phyloP scores from a whole-genome alignment of 2,113 vertebrate species.

The Argyrosomus japonicus region DNA sequence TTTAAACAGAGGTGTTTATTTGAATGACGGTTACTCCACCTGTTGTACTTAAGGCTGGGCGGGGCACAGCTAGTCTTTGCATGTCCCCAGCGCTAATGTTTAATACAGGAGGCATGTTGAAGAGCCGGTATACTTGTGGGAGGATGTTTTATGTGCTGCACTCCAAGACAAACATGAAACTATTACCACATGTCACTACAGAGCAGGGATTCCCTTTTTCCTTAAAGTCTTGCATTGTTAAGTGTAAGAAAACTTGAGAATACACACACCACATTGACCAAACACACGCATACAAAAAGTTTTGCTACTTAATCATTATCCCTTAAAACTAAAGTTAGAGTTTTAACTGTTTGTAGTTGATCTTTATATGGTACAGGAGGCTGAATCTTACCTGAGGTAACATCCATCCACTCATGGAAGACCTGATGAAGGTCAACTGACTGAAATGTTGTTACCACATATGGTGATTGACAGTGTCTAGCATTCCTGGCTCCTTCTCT shows the following conservation, averaged over 20 bases:
- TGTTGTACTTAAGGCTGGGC: conserved; percentile 18
- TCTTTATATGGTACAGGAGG: not conserved
- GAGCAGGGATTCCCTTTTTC: not conserved
- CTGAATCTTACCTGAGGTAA: not conserved
- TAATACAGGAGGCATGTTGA: not conserved
- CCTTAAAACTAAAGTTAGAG: not conserved
- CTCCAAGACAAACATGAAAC: not conserved
- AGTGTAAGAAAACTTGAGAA: not conserved
- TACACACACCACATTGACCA: not conserved
- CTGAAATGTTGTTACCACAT: not conserved
- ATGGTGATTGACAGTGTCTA: not conserved
- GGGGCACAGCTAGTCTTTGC: not conserved
- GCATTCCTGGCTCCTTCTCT: not conserved
- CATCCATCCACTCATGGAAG: not conserved
- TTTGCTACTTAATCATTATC: not conserved
- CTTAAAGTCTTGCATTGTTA: not conserved
- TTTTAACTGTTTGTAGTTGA: not conserved
- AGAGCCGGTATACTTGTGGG: not conserved
- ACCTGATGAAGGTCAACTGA: not conserved
- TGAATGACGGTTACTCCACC: conserved; percentile 71
- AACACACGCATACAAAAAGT: not conserved
- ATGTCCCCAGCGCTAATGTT: not conserved
- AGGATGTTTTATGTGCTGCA: not conserved
- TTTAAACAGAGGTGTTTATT: conserved; percentile 46
- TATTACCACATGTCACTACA: not conserved